Evolutionary conservation across 2,113 vertebrate genomes (phyloP).

Genomic region (Donacobius atricapilla): DNA sequence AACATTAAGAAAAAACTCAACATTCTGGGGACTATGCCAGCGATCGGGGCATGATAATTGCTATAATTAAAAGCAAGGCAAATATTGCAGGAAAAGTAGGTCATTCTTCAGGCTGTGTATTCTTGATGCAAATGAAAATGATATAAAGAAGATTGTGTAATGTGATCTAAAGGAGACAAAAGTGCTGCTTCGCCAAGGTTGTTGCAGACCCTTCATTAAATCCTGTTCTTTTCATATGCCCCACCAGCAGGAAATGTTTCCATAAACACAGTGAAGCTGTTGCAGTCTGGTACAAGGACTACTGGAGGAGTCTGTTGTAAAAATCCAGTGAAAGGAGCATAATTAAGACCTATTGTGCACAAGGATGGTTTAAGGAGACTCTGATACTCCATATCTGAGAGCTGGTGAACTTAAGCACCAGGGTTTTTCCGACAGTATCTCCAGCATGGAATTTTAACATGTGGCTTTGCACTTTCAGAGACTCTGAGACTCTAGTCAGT

Average conservation of each 20-base stretch:
- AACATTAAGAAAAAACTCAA: slow-evolving; percentile 48
- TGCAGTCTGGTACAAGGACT: neutral
- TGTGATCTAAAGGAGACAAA: slow-evolving; percentile 3
- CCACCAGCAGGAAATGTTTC: neutral
- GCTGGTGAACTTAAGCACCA: rapidly evolving
- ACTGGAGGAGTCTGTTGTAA: neutral
- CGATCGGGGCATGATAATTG: slow-evolving; percentile 63
- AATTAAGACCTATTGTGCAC: neutral
- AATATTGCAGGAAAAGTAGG: slow-evolving; percentile 70
- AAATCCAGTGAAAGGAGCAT: neutral
- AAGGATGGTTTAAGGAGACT: neutral
- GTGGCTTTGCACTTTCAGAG: neutral
- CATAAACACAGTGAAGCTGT: neutral
- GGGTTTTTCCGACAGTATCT: neutral
- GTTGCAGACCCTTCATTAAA: neutral
- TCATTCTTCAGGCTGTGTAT: slow-evolving; percentile 51
- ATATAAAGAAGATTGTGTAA: neutral
- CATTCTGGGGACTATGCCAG: slow-evolving; percentile 58
- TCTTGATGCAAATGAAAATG: slow-evolving; percentile 34
- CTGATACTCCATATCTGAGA: neutral
- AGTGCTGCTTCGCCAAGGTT: neutral
- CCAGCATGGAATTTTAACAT: neutral
- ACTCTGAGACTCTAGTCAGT: neutral
- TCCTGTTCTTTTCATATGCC: neutral
- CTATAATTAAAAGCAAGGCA: slow-evolving; percentile 75